Conservation (phyloP, 2,888 invertebrate species). For the Athrips mouffetella region DNA sequence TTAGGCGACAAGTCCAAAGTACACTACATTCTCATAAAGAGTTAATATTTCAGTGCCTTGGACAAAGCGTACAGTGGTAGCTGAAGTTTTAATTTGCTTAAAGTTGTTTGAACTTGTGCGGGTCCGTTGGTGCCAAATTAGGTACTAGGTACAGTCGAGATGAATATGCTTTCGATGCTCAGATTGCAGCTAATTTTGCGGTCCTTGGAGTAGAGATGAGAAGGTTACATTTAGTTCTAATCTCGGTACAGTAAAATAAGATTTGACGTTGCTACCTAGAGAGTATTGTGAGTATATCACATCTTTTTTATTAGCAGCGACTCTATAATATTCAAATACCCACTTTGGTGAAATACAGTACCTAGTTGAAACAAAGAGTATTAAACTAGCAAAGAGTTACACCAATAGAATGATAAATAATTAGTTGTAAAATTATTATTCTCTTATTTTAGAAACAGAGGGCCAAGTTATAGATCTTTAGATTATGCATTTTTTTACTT, state of each 20-base stretch:
- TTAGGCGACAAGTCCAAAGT: constrained; percentile 48
- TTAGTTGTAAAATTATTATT: too few relatives aligned
- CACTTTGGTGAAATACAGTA: too few relatives aligned
- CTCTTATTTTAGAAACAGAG: too few relatives aligned
- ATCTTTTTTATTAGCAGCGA: too few relatives aligned
- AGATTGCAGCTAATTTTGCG: neutral
- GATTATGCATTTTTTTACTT: too few relatives aligned
- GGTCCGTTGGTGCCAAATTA: constrained; percentile 74
- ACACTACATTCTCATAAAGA: constrained; percentile 70
- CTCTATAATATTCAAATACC: too few relatives aligned
- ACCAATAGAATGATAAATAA: too few relatives aligned
- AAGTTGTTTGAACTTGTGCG: constrained; percentile 75
- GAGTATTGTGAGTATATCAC: neutral
- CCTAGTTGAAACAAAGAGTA: too few relatives aligned
- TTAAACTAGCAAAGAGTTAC: too few relatives aligned
- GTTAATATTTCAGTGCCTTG: constrained; percentile 72
- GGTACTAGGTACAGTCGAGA: constrained; percentile 36
- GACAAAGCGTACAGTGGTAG: constrained; percentile 73
- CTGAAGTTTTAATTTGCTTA: constrained; percentile 77
- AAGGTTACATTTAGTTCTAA: neutral
- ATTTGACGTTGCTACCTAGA: neutral
- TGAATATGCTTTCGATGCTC: neutral
- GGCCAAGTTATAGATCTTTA: too few relatives aligned
- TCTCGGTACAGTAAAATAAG: neutral
- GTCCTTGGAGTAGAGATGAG: neutral